phyloP scores from a whole-genome alignment of 2,888 invertebrate genomes.

The Heliconius erato region DNA sequence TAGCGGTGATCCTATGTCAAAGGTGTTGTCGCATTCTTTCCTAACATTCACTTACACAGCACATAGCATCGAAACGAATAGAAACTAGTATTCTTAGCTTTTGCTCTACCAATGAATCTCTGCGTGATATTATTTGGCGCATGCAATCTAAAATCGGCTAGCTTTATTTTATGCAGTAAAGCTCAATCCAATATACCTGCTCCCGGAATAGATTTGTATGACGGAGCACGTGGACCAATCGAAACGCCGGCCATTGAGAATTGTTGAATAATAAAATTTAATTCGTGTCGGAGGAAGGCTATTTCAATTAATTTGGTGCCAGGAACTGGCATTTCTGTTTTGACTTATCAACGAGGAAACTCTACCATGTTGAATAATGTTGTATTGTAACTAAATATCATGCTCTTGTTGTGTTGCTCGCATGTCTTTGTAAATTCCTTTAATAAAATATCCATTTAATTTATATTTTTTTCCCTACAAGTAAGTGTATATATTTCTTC shows the following conservation, averaged over 20 bases:
- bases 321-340: slow-evolving; percentile 34
- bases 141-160: slow-evolving; percentile 40
- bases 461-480: background rate
- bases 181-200: slow-evolving; percentile 42
- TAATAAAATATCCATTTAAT: background rate
- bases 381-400: background rate
- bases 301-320: slow-evolving; percentile 26
- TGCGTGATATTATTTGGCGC: slow-evolving; percentile 13
- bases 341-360: slow-evolving; percentile 31
- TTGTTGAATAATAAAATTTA: slow-evolving; percentile 33
- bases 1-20: slow-evolving; percentile 50
- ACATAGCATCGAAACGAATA: slow-evolving; percentile 24
- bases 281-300: slow-evolving; percentile 26
- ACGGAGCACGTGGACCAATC: slow-evolving; percentile 38
- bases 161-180: slow-evolving; percentile 35
- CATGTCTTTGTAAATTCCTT: background rate
- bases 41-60: slow-evolving; percentile 50
- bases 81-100: slow-evolving; percentile 1
- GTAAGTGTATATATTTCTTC: background rate
- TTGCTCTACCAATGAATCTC: background rate
- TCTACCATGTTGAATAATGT: background rate
- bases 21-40: slow-evolving; percentile 65
- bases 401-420: no score
- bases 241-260: slow-evolving; percentile 15
- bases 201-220: slow-evolving; percentile 43